phyloP scores from a whole-genome alignment of 2,113 vertebrate genomes.

The Phycodurus eques region DNA sequence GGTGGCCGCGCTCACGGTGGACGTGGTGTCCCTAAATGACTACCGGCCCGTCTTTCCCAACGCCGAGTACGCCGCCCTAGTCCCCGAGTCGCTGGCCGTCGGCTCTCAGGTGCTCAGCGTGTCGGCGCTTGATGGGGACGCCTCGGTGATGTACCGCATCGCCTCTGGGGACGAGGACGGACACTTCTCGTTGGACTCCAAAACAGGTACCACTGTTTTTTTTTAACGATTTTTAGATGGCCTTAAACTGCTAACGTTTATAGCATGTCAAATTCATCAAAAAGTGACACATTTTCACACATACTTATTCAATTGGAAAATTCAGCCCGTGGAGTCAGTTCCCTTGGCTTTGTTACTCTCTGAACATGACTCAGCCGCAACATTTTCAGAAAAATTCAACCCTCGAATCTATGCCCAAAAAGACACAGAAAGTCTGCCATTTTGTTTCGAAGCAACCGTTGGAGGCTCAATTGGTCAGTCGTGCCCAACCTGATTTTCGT shows the following conservation, averaged over 20 bases:
- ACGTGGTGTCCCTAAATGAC: conserved; percentile 85
- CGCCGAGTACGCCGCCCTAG: conserved; percentile 77
- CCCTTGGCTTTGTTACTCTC: neutral
- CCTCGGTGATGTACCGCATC: conserved; percentile 75
- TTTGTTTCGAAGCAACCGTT: too few species aligned
- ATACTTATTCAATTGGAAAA: neutral
- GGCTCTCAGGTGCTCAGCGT: conserved; percentile 82
- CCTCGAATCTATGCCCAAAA: neutral
- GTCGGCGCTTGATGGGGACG: conserved; percentile 74
- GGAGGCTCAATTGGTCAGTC: too few species aligned
- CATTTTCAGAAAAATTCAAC: neutral
- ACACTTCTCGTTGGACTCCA: conserved; percentile 79
- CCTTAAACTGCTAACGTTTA: neutral
- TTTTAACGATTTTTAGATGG: neutral
- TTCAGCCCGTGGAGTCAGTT: neutral
- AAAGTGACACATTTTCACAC: too few species aligned
- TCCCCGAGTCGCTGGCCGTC: conserved; percentile 79
- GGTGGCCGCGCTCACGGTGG: conserved; percentile 79
- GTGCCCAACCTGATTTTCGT: neutral
- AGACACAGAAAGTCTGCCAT: neutral
- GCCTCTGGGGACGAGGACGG: conserved; percentile 83
- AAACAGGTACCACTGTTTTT: conserved; percentile 75
- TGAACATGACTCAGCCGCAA: too few species aligned
- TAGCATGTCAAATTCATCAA: too few species aligned
- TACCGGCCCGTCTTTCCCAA: conserved; percentile 87